Conservation (phyloP, 2,888 invertebrate genomes). For the Troides oblongomaculatus region DNA sequence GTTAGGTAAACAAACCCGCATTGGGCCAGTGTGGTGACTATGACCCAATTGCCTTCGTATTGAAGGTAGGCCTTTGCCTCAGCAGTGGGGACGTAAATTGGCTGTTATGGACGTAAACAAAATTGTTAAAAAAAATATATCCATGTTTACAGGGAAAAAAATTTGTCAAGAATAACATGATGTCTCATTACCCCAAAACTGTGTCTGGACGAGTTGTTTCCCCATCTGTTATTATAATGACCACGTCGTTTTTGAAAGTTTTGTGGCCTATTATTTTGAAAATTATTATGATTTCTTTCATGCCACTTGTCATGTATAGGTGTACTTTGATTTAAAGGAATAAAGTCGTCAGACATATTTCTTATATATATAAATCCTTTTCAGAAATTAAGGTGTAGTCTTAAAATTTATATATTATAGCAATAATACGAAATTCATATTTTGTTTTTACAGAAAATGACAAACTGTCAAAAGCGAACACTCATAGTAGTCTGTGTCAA, state of each 20-base stretch:
- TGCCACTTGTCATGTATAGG: constrained; percentile 57
- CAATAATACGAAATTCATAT: neutral
- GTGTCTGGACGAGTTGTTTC: constrained; percentile 53
- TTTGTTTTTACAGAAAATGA: neutral
- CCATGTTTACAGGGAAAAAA: neutral
- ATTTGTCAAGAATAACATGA: neutral
- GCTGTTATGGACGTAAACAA: neutral
- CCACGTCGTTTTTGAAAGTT: constrained; percentile 46
- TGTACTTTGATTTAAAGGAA: constrained; percentile 70
- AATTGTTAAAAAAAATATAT: neutral
- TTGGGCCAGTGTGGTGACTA: too few relatives aligned
- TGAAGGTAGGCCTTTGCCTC: too few relatives aligned
- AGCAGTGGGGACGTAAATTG: too few relatives aligned
- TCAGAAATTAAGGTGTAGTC: neutral
- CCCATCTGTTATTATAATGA: constrained; percentile 47
- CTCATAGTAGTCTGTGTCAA: neutral
- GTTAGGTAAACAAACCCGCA: neutral
- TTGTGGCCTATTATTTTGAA: constrained; percentile 42
- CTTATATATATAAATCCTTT: neutral
- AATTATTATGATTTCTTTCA: constrained; percentile 45
- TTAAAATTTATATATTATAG: neutral
- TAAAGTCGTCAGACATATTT: constrained; percentile 66
- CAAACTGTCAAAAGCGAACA: neutral
- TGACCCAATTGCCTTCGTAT: too few relatives aligned
- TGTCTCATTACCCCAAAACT: constrained; percentile 52